phyloP scores from a whole-genome alignment of 1,140 invertebrate genomes.

The Drosophila navojoa region DNA sequence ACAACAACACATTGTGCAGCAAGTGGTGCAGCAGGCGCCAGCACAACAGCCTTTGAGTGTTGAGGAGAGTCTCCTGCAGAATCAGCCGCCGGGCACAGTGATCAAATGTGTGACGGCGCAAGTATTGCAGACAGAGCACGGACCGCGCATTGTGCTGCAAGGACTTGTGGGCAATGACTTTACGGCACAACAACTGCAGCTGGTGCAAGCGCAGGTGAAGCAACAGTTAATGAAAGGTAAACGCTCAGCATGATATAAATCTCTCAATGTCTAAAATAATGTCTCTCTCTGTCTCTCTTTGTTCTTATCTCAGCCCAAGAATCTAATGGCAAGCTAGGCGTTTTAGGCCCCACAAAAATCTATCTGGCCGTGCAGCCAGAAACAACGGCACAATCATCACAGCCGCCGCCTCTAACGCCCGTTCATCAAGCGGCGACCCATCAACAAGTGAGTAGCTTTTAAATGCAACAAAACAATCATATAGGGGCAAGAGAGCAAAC shows the following conservation, averaged over 20 bases:
- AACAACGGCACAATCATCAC: slow-evolving; percentile 71
- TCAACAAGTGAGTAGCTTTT: slow-evolving; percentile 84
- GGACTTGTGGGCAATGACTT: slow-evolving; percentile 92
- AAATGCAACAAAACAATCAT: slow-evolving; percentile 49
- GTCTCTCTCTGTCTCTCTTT: neutral
- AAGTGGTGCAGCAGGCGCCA: slow-evolving; percentile 31
- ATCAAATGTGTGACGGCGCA: slow-evolving; percentile 94
- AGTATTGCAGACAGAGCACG: slow-evolving; percentile 92
- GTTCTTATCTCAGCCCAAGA: slow-evolving; percentile 87
- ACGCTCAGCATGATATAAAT: neutral
- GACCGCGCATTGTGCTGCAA: slow-evolving; percentile 92
- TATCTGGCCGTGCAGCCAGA: slow-evolving; percentile 91
- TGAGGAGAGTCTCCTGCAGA: slow-evolving; percentile 89
- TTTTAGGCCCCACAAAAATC: slow-evolving; percentile 92
- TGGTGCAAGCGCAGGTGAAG: slow-evolving; percentile 94
- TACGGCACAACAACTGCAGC: slow-evolving; percentile 90
- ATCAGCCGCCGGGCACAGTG: slow-evolving; percentile 92
- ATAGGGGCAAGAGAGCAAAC: slow-evolving; percentile 11
- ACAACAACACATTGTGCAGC: slow-evolving; percentile 56
- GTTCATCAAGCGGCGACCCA: slow-evolving; percentile 83
- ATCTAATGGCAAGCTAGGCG: slow-evolving; percentile 91
- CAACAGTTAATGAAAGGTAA: slow-evolving; percentile 93
- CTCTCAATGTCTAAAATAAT: neutral
- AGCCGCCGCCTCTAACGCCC: slow-evolving; percentile 85
- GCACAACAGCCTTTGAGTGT: slow-evolving; percentile 85